A percentile compares a stretch with the other conserved stretches of the same genome.
These are phyloP conservation scores for Nymphalis urticae DNA, from an alignment of 2,888 invertebrate genomes.

Conservation along the genomic window DNA sequence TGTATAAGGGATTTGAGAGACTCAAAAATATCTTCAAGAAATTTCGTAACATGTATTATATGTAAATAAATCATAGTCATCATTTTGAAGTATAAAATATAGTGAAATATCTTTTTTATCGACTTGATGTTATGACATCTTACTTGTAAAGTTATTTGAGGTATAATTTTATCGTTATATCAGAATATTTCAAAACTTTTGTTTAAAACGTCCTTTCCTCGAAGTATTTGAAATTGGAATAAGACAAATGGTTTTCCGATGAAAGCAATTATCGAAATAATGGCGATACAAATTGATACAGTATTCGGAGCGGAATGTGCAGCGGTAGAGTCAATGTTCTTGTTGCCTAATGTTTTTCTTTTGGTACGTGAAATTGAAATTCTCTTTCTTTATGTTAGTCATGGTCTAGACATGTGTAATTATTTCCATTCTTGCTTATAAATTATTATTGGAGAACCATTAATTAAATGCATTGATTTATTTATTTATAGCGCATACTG, in stretches of 20 bases:
- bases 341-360: conserved; percentile 8
- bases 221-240: conserved; percentile 35
- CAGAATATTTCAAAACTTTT: neutral
- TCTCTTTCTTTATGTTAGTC: neutral
- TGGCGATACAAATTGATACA: conserved; percentile 41
- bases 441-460: neutral
- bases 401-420: conserved; percentile 1
- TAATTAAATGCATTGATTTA: neutral
- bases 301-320: conserved; percentile 25
- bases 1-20: too few species aligned
- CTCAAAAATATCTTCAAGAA: too few species aligned
- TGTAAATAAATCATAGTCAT: too few species aligned
- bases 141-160: too few species aligned
- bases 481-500: too few species aligned
- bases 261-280: conserved; percentile 55
- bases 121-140: too few species aligned
- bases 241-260: conserved; percentile 55
- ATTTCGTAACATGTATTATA: too few species aligned
- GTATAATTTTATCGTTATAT: neutral
- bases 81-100: too few species aligned
- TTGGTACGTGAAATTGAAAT: conserved; percentile 5
- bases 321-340: conserved; percentile 22
- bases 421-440: neutral
- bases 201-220: conserved; percentile 12
- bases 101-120: neutral